Evolutionary conservation across 2,113 vertebrate genomes (phyloP).

Genomic region (Apteryx mantelli): DNA sequence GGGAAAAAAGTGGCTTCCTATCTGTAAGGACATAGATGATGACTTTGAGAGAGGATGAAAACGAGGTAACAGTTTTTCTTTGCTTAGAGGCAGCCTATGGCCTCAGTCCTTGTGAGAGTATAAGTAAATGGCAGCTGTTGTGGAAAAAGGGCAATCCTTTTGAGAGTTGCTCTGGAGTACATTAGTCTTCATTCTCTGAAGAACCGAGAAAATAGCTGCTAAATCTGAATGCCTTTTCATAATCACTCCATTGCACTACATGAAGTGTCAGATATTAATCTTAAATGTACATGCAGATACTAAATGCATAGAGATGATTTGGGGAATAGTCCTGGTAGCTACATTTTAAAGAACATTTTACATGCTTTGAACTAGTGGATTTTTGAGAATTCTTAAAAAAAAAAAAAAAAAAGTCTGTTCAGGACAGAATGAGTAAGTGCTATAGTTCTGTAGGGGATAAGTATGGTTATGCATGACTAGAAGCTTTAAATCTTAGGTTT

Average conservation of each 20-base stretch:
- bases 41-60: slow-evolving; percentile 57
- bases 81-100: slow-evolving; percentile 50
- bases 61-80: slow-evolving; percentile 19
- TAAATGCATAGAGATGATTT: background rate
- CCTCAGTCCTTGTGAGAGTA: background rate
- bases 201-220: background rate
- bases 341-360: background rate
- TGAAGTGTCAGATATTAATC: background rate
- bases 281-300: background rate
- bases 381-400: background rate
- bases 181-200: background rate
- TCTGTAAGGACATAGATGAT: slow-evolving; percentile 17
- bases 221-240: background rate
- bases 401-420: background rate
- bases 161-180: slow-evolving; percentile 32
- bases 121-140: slow-evolving; percentile 57
- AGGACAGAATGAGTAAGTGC: background rate
- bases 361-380: background rate
- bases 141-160: slow-evolving; percentile 36
- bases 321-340: background rate
- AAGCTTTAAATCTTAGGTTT: background rate
- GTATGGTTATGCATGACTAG: background rate
- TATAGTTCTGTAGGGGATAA: background rate
- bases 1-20: slow-evolving; percentile 43
- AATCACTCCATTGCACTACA: background rate